Evolutionary conservation across 2,113 vertebrate genomes (phyloP).

Genomic region (Anser brachyrhynchus): DNA sequence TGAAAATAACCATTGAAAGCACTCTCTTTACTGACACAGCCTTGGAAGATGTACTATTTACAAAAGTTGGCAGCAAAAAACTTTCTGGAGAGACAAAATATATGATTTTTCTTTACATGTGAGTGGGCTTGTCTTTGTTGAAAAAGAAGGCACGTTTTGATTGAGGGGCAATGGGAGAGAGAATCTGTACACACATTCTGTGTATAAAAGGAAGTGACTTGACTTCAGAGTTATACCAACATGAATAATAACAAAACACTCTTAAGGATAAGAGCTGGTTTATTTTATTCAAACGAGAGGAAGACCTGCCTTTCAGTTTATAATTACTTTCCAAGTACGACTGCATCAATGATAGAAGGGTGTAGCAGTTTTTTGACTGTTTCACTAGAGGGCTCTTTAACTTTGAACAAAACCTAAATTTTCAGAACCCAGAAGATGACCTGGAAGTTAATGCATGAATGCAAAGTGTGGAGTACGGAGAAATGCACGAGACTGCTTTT

Average conservation of each 20-base stretch:
- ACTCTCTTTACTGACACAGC: neutral
- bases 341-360: neutral
- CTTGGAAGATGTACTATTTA: neutral
- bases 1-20: neutral
- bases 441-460: constrained; percentile 63
- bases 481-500: neutral
- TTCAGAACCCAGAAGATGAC: constrained; percentile 21
- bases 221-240: neutral
- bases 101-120: neutral
- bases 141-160: neutral
- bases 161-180: neutral
- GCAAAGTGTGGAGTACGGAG: neutral
- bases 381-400: constrained; percentile 71
- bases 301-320: neutral
- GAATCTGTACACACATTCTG: neutral
- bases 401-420: constrained; percentile 54
- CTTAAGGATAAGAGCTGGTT: neutral
- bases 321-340: neutral
- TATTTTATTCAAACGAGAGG: neutral
- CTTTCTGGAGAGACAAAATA: neutral
- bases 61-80: neutral
- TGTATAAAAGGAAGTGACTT: neutral
- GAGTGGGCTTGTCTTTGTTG: neutral
- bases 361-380: constrained; percentile 38
- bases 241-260: neutral